Evolutionary conservation across 2,113 vertebrate genomes (phyloP).

Genomic region (Columbina picui): DNA sequence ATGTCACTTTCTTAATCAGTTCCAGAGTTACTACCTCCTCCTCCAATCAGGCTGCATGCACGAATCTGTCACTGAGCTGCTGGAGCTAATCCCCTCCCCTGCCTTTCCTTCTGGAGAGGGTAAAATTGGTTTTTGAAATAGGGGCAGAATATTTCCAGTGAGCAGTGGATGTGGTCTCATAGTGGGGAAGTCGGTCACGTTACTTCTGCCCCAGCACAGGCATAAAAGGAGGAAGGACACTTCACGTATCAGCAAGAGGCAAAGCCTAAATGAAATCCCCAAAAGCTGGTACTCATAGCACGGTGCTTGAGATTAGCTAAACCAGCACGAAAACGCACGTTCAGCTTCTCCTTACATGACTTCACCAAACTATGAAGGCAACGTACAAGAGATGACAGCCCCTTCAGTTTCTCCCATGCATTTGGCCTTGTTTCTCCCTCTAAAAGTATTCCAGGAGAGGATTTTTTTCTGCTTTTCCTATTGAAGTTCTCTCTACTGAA

Average conservation of each 20-base stretch:
- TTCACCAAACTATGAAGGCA: neutral
- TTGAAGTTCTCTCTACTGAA: neutral
- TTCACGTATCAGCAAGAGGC: neutral
- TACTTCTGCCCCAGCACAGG: neutral
- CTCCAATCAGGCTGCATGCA: neutral
- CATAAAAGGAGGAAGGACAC: neutral
- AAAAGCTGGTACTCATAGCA: neutral
- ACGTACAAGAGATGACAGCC: neutral
- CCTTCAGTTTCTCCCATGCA: neutral
- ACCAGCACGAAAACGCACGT: neutral
- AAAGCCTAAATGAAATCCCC: neutral
- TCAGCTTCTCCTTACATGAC: neutral
- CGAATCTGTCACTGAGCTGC: neutral
- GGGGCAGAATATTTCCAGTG: neutral
- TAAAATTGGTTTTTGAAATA: neutral
- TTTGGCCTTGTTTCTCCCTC: neutral
- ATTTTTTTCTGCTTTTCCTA: neutral
- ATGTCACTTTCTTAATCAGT: neutral
- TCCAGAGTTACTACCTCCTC: neutral
- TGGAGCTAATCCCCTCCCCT: neutral
- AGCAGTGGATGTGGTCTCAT: fast-evolving
- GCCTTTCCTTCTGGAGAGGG: neutral
- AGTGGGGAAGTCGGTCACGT: fast-evolving
- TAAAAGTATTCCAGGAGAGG: neutral
- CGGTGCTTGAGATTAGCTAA: neutral